A percentile compares a stretch with the other conserved stretches of the same genome.
Evolutionary conservation across 2,888 invertebrate genomes (phyloP).

Genomic region (Drosophila mimetica): DNA sequence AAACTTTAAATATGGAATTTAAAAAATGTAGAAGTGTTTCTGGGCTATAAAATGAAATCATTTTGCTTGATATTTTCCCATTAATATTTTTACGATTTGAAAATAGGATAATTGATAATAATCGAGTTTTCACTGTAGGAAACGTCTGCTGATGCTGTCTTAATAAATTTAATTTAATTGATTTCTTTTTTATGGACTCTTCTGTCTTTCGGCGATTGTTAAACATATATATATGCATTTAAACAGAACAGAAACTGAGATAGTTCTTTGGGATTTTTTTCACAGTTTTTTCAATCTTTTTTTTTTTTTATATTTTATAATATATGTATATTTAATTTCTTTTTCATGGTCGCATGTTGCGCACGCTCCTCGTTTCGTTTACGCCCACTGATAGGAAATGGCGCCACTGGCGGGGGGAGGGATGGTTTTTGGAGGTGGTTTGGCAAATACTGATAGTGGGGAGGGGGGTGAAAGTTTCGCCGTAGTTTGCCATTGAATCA

Average conservation of each 20-base stretch:
- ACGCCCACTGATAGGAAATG: conserved; percentile 60
- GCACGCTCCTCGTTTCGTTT: conserved; percentile 45
- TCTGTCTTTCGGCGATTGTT: conserved; percentile 10
- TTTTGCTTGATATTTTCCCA: background rate
- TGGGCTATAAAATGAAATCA: background rate
- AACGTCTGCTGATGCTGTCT: conserved; percentile 22
- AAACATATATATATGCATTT: conserved; percentile 12
- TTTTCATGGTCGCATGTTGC: conserved; percentile 63
- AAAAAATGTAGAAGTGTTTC: background rate
- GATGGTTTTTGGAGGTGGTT: background rate
- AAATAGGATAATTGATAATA: background rate
- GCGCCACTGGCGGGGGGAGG: conserved; percentile 43
- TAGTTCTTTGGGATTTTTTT: conserved; percentile 21
- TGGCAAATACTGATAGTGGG: conserved; percentile 13
- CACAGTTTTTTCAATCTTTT: conserved; percentile 18
- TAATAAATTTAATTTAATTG: conserved; percentile 60
- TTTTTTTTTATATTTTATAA: conserved; percentile 20
- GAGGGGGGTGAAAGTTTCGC: conserved; percentile 11
- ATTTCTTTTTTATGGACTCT: conserved; percentile 42
- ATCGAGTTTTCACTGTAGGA: conserved; percentile 16
- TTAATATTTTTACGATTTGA: background rate
- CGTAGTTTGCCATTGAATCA: conserved; percentile 30
- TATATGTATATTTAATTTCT: conserved; percentile 55
- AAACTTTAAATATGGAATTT: background rate
- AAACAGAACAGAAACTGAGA: conserved; percentile 14